These are phyloP conservation scores for Heteromyza rotundicornis DNA, from an alignment of 2,888 invertebrate species.

Conservation along the genomic window DNA sequence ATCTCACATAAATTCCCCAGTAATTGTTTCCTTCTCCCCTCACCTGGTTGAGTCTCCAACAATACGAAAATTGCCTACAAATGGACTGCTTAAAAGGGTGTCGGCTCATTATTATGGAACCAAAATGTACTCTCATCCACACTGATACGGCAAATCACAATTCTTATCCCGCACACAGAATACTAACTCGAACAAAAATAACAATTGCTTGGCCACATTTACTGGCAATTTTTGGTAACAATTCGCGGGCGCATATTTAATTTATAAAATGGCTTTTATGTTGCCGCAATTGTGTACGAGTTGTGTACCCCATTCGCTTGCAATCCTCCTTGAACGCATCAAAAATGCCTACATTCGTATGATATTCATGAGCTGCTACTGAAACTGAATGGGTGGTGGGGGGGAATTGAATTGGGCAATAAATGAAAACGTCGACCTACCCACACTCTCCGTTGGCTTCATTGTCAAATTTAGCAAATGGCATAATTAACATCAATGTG, in stretches of 20 bases:
- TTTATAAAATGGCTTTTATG: slow-evolving; percentile 6
- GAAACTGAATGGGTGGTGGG: too few species aligned
- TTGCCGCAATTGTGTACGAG: not conserved
- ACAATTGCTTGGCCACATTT: slow-evolving; percentile 3
- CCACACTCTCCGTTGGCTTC: not conserved
- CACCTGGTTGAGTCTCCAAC: not conserved
- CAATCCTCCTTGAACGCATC: not conserved
- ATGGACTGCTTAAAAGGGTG: slow-evolving; percentile 53
- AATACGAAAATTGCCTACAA: slow-evolving; percentile 51
- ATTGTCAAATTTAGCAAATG: slow-evolving; percentile 1
- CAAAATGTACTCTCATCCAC: not conserved
- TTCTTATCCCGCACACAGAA: not conserved
- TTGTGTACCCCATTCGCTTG: not conserved
- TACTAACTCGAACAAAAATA: not conserved
- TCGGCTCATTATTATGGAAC: slow-evolving; percentile 34
- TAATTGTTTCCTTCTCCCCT: too few species aligned
- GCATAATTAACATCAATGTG: slow-evolving; percentile 6
- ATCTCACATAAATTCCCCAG: too few species aligned
- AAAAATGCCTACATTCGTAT: slow-evolving; percentile 9
- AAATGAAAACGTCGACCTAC: not conserved
- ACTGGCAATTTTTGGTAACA: not conserved
- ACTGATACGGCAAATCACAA: not conserved
- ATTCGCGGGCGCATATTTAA: slow-evolving; percentile 12
- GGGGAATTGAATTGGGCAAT: too few species aligned
- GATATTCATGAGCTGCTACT: slow-evolving; percentile 8